These are phyloP conservation scores for Elmis aenea DNA, from an alignment of 2,888 invertebrate species.

Conservation along the genomic window DNA sequence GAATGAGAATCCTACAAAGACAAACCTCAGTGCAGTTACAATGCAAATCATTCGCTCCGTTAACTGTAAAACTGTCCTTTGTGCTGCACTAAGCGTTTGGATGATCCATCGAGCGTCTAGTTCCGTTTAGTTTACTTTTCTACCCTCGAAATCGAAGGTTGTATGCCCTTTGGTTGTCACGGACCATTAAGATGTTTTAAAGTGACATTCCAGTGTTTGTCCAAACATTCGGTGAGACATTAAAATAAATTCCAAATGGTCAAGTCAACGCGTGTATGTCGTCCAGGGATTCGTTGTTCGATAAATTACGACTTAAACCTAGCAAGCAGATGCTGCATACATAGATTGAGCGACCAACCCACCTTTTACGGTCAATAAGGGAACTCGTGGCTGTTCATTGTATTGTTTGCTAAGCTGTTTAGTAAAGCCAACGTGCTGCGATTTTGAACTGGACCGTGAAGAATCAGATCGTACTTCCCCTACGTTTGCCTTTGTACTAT, in stretches of 20 bases:
- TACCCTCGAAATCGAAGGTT: constrained; percentile 14
- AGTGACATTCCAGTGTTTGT: constrained; percentile 17
- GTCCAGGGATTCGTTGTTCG: constrained; percentile 12
- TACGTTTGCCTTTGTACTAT: no score
- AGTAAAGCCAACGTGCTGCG: constrained; percentile 4
- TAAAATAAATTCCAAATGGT: constrained; percentile 9
- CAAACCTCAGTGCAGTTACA: constrained; percentile 12
- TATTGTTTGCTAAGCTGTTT: constrained; percentile 9
- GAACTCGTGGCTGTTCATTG: constrained; percentile 11
- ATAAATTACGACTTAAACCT: constrained; percentile 10
- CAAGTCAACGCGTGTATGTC: constrained; percentile 4
- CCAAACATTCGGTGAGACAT: constrained; percentile 11
- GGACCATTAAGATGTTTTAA: constrained; percentile 19
- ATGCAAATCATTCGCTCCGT: constrained; percentile 15
- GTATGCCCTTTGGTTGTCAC: constrained; percentile 14
- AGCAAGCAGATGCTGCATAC: constrained; percentile 10
- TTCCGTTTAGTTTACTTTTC: constrained; percentile 18
- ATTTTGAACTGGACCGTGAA: constrained; percentile 9
- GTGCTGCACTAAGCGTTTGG: constrained; percentile 11
- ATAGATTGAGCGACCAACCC: constrained; percentile 7
- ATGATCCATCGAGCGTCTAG: constrained; percentile 13
- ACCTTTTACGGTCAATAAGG: constrained; percentile 8
- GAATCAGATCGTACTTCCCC: no score
- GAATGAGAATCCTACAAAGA: constrained; percentile 13
- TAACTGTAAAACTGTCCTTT: constrained; percentile 15